Conservation (phyloP, 2,797 vertebrate species). For the Myiothlypis coronata region DNA sequence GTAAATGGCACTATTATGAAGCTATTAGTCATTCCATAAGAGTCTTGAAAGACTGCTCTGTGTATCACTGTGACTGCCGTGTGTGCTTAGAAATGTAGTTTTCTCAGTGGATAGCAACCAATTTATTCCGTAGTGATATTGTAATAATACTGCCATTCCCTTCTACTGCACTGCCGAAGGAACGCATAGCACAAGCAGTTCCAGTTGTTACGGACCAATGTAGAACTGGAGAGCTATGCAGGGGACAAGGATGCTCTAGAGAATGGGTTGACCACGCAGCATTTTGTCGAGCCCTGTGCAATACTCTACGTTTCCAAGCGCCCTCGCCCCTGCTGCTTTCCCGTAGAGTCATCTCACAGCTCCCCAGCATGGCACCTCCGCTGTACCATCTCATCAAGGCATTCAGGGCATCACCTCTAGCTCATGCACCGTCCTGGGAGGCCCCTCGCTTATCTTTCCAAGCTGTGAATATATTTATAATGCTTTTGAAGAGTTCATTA, state of each 20-base stretch:
- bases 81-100: constrained; percentile 97
- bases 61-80: constrained; percentile 99
- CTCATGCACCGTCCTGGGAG: not conserved
- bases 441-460: constrained; percentile 38
- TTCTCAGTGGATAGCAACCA: constrained; percentile 93
- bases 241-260: constrained; percentile 62
- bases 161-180: constrained; percentile 88
- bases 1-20: constrained; percentile 97
- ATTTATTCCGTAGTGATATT: constrained; percentile 94
- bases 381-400: constrained; percentile 58
- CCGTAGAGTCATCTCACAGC: constrained; percentile 14
- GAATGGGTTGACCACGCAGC: constrained; percentile 85
- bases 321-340: not conserved
- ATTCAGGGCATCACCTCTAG: constrained; percentile 48
- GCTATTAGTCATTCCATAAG: constrained; percentile 98
- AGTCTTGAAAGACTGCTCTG: constrained; percentile 94
- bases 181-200: constrained; percentile 79
- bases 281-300: constrained; percentile 98
- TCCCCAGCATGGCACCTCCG: constrained; percentile 36
- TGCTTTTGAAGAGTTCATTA: constrained; percentile 39
- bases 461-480: constrained; percentile 62
- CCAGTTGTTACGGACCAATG: constrained; percentile 77
- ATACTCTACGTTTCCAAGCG: constrained; percentile 77
- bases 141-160: constrained; percentile 90
- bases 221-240: constrained; percentile 80